Percentiles rank a stretch among this genome's conserved stretches.
phyloP scores from a whole-genome alignment of 2,113 vertebrate genomes.

The Oceanites oceanicus region DNA sequence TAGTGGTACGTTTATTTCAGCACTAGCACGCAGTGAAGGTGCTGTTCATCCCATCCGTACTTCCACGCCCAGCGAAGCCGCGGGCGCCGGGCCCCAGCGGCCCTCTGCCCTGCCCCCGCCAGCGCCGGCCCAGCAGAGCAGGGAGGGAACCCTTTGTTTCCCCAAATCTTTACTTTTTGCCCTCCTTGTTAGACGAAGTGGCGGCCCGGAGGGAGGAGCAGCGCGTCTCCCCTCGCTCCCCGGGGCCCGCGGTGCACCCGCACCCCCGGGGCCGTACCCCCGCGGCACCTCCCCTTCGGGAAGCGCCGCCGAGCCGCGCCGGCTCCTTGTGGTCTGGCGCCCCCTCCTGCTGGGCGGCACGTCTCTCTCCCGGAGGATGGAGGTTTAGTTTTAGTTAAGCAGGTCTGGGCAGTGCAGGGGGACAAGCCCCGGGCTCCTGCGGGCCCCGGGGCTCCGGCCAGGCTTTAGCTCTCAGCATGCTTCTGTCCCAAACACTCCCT shows the following conservation, averaged over 20 bases:
- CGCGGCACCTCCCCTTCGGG: background rate
- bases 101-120: background rate
- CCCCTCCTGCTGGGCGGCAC: background rate
- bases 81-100: too few relatives aligned
- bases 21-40: rapidly evolving
- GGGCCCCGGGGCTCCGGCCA: background rate
- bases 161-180: background rate
- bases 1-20: background rate
- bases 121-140: background rate
- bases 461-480: background rate
- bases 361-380: background rate
- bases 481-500: background rate
- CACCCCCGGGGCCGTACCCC: background rate
- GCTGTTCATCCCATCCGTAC: background rate
- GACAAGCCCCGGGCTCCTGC: background rate
- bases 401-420: background rate
- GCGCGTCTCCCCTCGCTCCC: background rate
- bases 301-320: rapidly evolving
- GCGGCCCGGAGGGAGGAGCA: background rate
- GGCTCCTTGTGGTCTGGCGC: background rate
- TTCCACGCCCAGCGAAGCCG: background rate
- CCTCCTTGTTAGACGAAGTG: background rate
- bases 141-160: rapidly evolving
- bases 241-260: background rate
- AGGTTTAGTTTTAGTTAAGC: rapidly evolving